Evolutionary conservation across 2,888 invertebrate genomes (phyloP), one percentile per base, ranked within the genome.

Genomic region (Acleris sparsana): DNA sequence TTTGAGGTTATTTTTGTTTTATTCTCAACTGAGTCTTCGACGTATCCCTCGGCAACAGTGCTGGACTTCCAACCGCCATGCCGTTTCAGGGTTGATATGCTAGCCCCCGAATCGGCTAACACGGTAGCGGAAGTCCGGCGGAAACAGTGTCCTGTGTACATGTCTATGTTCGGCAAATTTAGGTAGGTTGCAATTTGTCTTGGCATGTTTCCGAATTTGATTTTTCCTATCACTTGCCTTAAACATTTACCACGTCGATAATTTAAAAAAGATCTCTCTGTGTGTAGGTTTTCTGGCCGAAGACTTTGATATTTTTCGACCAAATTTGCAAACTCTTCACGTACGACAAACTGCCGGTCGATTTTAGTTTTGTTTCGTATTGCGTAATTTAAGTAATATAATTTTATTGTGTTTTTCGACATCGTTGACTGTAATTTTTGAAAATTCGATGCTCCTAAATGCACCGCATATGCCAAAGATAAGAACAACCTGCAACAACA

Each of bases 341-440:
- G 52, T 7, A 69, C 53, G 18, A 65, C 56, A 53, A 69, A 67
- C 13, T 55, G 17, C n/a, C 62, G 62, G 48, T 62, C 56, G 18
- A 57, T 44, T 49, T 63, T 64, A 29, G 67, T 69, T 56, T 64
- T n/a, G n/a, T n/a, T n/a, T 65, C 5, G 67, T 68, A 29, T 63
- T 56, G 18, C 55, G 55, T 18, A 70, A 39, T 49, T 60, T 65
- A 25, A 70, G 49, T 20, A 65, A 39, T 22, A 57, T 22, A 51
- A 65, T 53, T 22, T 59, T 53, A 17, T 48, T 53, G 22, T 64
- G 53, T 5, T 25, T 17, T 46, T 63, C 29, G 29, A 63, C 58
- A 20, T 58, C 52, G 5, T 44, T 6, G 16, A 17, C 48, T 9
- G 29, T 59, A 11, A 63, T 58, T 33, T 63, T 57, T 63, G 51